Base-by-base conservation (phyloP, 2,113 vertebrate species). In the Osmerus mordax region DNA sequence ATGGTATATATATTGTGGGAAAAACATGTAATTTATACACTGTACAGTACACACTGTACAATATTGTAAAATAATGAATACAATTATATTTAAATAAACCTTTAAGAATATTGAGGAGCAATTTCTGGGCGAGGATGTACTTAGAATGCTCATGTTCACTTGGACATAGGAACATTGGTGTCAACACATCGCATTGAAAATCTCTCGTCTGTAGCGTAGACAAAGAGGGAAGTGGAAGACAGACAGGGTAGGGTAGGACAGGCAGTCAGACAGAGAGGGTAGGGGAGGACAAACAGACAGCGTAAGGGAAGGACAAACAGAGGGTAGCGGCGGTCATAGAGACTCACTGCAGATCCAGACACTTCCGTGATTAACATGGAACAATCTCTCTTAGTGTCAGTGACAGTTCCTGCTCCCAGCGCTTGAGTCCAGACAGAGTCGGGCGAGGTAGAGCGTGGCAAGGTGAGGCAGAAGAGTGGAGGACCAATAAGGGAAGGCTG, bases 331-430 rank as follows among this genome's bases (percentile, higher is more conserved):
- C 52, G 69, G 59, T 63, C 58, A 29, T 1, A 54, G 76, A 32
- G 75, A 77, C 74, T 78, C 76, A 70, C 83, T 70, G 69, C 74
- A 61, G 58, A 77, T 75, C 32, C 56, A 64, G 81, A 60, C 82
- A 82, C 67, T 83, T 65, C 68, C 69, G 72, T 84, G 81, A 86
- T 89, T 86, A 86, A 73, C 73, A 84, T 32, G 78, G 69, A 63
- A 77, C 81, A 81, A 86, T 87, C 77, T 66, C 56, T 84, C 79
- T 80, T 72, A 73, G 74, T 76, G 80, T 83, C 83, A 78, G 16
- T 72, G 65, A 51, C 65, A 71, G 72, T 68, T 63, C 71, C 53
- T 54, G 69, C 32, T 68, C 59, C 67, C 78, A 73, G 80, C 74
- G 73, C 75, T 51, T 62, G 74, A 86, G 73, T 53, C 3, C 9